These are phyloP conservation scores for Rhimphoctona megacephalus DNA, from an alignment of 2,888 invertebrate species.

Conservation along the genomic window DNA sequence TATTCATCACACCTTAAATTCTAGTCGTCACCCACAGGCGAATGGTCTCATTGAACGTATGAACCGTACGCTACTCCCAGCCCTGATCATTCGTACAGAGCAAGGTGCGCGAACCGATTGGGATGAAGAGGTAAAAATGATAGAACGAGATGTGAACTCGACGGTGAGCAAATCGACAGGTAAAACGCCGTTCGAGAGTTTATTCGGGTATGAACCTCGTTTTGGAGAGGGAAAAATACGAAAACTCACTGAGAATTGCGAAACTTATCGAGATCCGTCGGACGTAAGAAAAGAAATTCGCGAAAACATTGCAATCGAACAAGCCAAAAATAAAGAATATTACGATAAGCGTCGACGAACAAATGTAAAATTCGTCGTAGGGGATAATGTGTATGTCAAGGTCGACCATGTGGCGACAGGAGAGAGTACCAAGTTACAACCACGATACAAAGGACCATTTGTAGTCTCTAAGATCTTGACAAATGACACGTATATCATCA, in stretches of 20 bases:
- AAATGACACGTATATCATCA: conserved; percentile 43
- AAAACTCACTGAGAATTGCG: no score
- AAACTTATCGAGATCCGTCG: no score
- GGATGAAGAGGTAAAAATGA: no score
- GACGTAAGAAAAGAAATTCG: no score
- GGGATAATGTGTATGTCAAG: conserved; percentile 54
- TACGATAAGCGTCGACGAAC: conserved; percentile 47
- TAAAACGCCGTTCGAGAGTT: conserved; percentile 65
- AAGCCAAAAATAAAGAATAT: conserved; percentile 23
- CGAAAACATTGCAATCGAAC: no score
- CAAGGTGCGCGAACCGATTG: no score
- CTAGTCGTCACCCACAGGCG: conserved; percentile 66
- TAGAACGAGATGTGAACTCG: no score
- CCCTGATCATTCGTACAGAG: no score
- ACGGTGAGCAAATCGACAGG: no score
- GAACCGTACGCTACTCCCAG: conserved; percentile 61
- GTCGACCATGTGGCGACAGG: conserved; percentile 44
- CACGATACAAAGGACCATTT: conserved; percentile 46
- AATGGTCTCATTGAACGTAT: conserved; percentile 68
- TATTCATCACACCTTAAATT: conserved; percentile 64
- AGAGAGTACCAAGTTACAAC: conserved; percentile 61
- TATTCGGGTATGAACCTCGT: conserved; percentile 63
- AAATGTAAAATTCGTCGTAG: conserved; percentile 43
- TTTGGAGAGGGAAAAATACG: conserved; percentile 44
- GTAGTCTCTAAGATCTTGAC: conserved; percentile 10